Percentiles rank a stretch among this genome's conserved stretches.
Conservation (phyloP, 2,888 invertebrate species). For the Epistrophella euchroma region DNA sequence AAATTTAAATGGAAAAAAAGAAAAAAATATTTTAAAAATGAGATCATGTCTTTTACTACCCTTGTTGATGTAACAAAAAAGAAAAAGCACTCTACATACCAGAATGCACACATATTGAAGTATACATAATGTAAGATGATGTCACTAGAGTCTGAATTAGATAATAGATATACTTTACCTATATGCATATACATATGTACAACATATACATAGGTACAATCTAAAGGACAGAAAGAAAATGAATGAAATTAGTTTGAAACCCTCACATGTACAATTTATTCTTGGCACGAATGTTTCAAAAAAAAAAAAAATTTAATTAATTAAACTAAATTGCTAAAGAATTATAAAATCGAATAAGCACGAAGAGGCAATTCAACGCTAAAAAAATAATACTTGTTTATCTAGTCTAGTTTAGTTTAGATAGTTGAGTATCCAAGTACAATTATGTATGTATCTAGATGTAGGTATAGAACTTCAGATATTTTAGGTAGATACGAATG, state of each 20-base stretch:
- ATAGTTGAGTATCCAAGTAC: background rate
- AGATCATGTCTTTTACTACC: constrained; percentile 53
- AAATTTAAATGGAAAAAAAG: constrained; percentile 12
- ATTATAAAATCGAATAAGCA: constrained; percentile 22
- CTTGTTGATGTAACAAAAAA: constrained; percentile 15
- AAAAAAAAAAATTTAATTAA: constrained; percentile 36
- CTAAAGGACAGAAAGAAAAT: constrained; percentile 18
- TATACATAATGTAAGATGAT: constrained; percentile 36
- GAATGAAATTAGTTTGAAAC: constrained; percentile 34
- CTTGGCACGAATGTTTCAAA: constrained; percentile 51
- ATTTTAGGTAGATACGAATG: background rate
- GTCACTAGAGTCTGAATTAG: constrained; percentile 15
- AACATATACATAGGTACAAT: background rate
- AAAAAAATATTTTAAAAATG: constrained; percentile 27
- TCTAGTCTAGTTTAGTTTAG: constrained; percentile 23
- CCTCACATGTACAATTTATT: constrained; percentile 14
- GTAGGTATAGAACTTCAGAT: background rate
- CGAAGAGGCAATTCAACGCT: background rate
- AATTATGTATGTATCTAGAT: background rate
- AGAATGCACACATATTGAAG: background rate
- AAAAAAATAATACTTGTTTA: constrained; percentile 23
- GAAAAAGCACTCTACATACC: background rate
- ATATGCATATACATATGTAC: background rate
- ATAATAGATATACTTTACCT: too few relatives aligned
- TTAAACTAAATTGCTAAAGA: constrained; percentile 47